Evolutionary conservation across 2,113 vertebrate genomes (phyloP).

Genomic region (Platysteira castanea): DNA sequence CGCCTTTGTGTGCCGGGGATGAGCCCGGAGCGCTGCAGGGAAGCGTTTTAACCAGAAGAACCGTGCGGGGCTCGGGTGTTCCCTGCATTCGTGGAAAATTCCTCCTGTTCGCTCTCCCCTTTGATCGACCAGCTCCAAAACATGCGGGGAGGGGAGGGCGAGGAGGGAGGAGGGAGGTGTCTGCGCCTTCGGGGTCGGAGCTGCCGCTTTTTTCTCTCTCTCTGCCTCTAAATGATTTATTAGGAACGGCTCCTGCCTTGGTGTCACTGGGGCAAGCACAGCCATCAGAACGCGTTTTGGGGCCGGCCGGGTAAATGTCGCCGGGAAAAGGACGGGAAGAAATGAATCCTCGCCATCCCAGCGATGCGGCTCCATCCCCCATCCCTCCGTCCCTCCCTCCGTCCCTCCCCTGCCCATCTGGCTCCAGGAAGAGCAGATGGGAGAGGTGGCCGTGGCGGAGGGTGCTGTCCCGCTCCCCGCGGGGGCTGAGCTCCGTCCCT

Average conservation of each 20-base stretch:
- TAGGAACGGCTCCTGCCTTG: not conserved
- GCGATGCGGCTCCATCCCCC: not conserved
- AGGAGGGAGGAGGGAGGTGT: not conserved
- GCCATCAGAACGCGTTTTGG: not conserved
- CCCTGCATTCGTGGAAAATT: constrained; percentile 45
- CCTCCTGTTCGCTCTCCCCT: not conserved
- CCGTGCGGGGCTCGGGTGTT: constrained; percentile 19
- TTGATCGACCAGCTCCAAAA: not conserved
- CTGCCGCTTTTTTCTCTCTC: not conserved
- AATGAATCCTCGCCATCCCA: not conserved
- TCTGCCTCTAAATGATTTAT: not conserved
- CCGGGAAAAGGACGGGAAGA: not conserved
- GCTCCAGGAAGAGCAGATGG: not conserved
- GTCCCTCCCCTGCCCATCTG: not conserved
- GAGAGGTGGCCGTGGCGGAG: not conserved
- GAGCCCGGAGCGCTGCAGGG: constrained; percentile 34
- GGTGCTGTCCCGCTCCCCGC: not conserved
- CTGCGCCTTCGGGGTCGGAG: not conserved
- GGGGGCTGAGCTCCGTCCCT: not conserved
- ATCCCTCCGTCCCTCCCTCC: not conserved
- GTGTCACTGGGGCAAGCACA: not conserved
- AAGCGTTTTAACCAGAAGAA: not conserved
- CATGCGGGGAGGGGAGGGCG: not conserved
- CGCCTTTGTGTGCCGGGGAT: constrained; percentile 6
- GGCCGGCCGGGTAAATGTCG: not conserved